Conservation (phyloP, 2,888 invertebrate genomes). For the Ametastegia equiseti region DNA sequence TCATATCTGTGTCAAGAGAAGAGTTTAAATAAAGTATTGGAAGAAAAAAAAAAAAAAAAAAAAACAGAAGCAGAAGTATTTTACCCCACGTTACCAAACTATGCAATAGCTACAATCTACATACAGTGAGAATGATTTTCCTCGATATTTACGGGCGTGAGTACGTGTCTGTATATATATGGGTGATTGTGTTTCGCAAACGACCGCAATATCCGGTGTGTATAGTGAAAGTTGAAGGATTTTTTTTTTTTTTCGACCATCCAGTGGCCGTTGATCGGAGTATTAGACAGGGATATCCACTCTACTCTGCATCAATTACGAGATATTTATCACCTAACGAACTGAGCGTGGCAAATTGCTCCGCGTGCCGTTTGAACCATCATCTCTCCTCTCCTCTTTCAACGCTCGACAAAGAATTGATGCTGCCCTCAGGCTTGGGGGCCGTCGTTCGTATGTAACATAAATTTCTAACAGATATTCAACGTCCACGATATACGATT, state of each 20-base stretch:
- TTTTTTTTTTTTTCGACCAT: background rate
- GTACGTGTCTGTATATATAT: background rate
- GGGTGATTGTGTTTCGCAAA: background rate
- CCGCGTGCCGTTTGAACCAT: slow-evolving; percentile 54
- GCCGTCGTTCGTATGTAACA: slow-evolving; percentile 69
- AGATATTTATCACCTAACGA: slow-evolving; percentile 66
- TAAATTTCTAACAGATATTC: slow-evolving; percentile 73
- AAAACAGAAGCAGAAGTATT: background rate
- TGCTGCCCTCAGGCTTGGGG: slow-evolving; percentile 66
- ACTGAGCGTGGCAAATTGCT: slow-evolving; percentile 68
- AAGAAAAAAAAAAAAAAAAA: background rate
- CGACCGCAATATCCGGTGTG: background rate
- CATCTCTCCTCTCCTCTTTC: slow-evolving; percentile 47
- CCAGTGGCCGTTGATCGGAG: background rate
- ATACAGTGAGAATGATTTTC: background rate
- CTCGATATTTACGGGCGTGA: background rate
- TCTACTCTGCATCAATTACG: slow-evolving; percentile 55
- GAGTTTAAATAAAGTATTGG: too few relatives aligned
- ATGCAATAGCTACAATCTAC: background rate
- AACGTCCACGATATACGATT: slow-evolving; percentile 73
- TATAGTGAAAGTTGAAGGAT: background rate
- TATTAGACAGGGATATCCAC: background rate
- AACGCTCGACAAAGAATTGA: slow-evolving; percentile 54
- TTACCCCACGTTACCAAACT: background rate
- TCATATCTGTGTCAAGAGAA: slow-evolving; percentile 10